Base-by-base conservation (phyloP, 2,888 invertebrate species). In the Eugnorisma glareosa region DNA sequence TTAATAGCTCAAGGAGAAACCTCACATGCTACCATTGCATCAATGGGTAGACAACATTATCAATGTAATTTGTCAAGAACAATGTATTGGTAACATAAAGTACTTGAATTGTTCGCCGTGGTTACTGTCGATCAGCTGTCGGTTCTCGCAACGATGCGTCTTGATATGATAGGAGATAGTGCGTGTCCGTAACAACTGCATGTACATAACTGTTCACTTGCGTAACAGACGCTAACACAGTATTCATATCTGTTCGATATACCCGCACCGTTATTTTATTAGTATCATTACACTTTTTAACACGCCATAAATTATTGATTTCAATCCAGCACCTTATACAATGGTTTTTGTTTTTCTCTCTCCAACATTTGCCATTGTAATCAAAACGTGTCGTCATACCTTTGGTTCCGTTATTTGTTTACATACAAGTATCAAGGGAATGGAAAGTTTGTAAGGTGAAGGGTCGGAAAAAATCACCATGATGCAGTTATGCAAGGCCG, bases 121-220 rank as follows among this genome's bases (percentile, higher is more conserved):
- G 82, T 85, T 89, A 86, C 88, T 90, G 91, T 91, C 93, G 91
- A 93, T 94, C 94, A 93, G 91, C 91, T 93, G 94, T 94, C 94
- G 79, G 89, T 91, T 93, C 91, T 91, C 92, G 94, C 93, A 92
- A 92, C 93, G 93, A 93, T 94, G 93, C 92, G 93, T 94, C 93
- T 93, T 91, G 94, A 94, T 94, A 93, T 92, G 93, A 93, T 93
- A 90, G 91, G 92, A 94, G 95, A 95, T 95, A 94, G 94, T 94
- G 94, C 94, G 94, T 95, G 93, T 91, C 91, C 90, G 91, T 92
- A 91, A 90, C 86, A 89, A 90, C 79, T 88, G 81, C 86, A 89
- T 86, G 82, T 87, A 93, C 93, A 93, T 94, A 94, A 95, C 93
- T 86, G 80, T 80, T 85, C 77, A 79, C 81, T 96, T 96, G 93